Conservation (phyloP, 2,888 invertebrate genomes). For the Athripsodes cinereus region DNA sequence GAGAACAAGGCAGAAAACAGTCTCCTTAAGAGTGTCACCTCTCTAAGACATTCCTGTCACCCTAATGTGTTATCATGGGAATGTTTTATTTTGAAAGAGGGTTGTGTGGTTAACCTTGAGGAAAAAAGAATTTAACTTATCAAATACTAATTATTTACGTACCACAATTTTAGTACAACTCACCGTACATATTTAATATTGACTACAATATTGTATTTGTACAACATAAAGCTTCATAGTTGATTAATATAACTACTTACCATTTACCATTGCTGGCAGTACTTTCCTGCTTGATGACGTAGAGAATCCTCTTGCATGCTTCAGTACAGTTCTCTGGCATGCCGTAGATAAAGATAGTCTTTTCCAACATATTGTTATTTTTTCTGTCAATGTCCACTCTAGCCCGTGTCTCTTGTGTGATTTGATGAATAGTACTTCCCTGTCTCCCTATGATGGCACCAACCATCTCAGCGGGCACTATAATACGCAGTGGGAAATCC, state of each 20-base stretch:
- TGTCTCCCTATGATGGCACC: slow-evolving; percentile 97
- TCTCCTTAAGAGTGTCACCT: too few species aligned
- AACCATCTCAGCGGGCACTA: slow-evolving; percentile 95
- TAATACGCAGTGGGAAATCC: slow-evolving; percentile 80
- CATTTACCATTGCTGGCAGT: slow-evolving; percentile 86
- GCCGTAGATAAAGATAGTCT: slow-evolving; percentile 95
- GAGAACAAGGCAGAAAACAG: too few species aligned
- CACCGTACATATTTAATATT: too few species aligned
- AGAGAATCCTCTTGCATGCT: slow-evolving; percentile 94
- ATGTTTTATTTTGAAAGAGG: too few species aligned
- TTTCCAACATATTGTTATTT: slow-evolving; percentile 79
- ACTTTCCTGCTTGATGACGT: slow-evolving; percentile 97
- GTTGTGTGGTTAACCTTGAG: too few species aligned
- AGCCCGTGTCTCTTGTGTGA: slow-evolving; percentile 87
- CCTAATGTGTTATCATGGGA: too few species aligned
- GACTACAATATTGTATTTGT: too few species aligned
- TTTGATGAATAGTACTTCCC: slow-evolving; percentile 93
- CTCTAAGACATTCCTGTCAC: too few species aligned
- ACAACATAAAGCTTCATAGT: too few species aligned
- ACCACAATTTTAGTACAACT: too few species aligned
- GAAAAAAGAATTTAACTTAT: too few species aligned
- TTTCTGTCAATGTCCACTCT: slow-evolving; percentile 93
- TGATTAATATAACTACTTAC: slow-evolving; percentile 61
- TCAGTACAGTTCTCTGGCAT: slow-evolving; percentile 96
- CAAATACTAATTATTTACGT: too few species aligned